phyloP scores from a whole-genome alignment of 2,113 vertebrate species.

The Cynoglossus semilaevis region DNA sequence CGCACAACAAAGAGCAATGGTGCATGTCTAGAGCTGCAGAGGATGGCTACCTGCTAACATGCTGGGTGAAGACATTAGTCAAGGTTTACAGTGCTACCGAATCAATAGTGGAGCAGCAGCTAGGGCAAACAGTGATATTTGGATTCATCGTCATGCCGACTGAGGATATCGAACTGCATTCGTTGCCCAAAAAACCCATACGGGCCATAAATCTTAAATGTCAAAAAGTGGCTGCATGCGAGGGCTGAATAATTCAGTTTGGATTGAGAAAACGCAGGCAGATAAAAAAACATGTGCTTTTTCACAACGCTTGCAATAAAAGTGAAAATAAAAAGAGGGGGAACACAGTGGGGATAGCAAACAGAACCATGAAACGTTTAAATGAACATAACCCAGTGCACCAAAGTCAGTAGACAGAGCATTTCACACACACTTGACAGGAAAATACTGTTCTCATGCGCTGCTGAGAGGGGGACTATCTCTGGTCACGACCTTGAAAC shows the following conservation, averaged over 20 bases:
- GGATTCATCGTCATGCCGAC: conserved; percentile 65
- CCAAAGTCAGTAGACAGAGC: conserved; percentile 33
- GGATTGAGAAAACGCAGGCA: conserved; percentile 35
- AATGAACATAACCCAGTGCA: conserved; percentile 31
- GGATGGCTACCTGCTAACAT: conserved; percentile 48
- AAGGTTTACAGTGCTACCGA: conserved; percentile 65
- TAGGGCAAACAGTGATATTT: conserved; percentile 66
- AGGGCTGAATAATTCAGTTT: conserved; percentile 65
- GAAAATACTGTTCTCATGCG: not conserved
- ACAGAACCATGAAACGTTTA: conserved; percentile 26
- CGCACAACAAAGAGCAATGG: conserved; percentile 47
- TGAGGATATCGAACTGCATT: conserved; percentile 59
- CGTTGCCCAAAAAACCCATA: conserved; percentile 41
- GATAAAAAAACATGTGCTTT: conserved; percentile 13
- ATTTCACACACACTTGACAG: conserved; percentile 24
- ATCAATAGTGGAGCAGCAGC: conserved; percentile 65
- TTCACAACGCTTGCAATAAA: conserved; percentile 23
- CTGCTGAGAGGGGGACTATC: too few relatives aligned
- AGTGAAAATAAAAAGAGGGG: conserved; percentile 33
- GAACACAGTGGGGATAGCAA: conserved; percentile 22
- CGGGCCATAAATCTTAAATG: conserved; percentile 63
- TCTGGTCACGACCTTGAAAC: too few relatives aligned
- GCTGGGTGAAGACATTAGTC: conserved; percentile 68
- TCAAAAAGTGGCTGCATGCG: conserved; percentile 58
- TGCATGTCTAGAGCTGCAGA: conserved; percentile 46